Evolutionary conservation across 2,113 vertebrate species (phyloP), one percentile per base, ranked within the genome.

Genomic region (Ploceus nigricollis): DNA sequence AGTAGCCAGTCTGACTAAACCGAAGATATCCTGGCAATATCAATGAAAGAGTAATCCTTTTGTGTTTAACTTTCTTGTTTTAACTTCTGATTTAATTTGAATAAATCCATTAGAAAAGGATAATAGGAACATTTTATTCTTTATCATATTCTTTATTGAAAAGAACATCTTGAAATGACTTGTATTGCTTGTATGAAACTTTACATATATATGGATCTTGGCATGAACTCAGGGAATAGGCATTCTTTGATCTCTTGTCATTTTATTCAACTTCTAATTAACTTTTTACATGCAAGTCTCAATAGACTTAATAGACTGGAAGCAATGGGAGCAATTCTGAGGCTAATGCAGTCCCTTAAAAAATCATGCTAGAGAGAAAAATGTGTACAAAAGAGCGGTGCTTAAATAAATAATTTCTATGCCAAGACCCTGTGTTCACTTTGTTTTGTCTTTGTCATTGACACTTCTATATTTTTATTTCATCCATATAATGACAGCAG

Each of bases 211-310:
- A 76, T 50, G 57, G 21, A 53, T 87, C 65, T 89, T 80, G n/a
- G 33, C 44, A 13, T 91, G 73, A 94, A 71, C 50, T 72, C 7
- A 3, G 71, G 71, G 50, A 90, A 76, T 53, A 94, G 73, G 30
- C 47, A 24, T 73, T 72, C 75, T 85, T 93, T 92, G 64, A 95
- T 93, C 81, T 93, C 45, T 39, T 63, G 39, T 56, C 1, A 65
- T 79, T 92, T 96, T 56, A 81, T 94, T 83, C 68, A 75, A 65
- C 53, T 82, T 90, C 56, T 90, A 95, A 94, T 95, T 94, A 91
- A 86, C 65, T 84, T 94, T 75, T 81, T 88, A 79, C 63, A 56
- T 82, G 13, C 15, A 72, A 63, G 15, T 96, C 77, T 97, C 89
- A 40, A 14, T 48, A 39, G 66, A 19, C 54, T 89, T 82, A n/a